Evolutionary conservation across 2,797 vertebrate species (phyloP).

Genomic region (Lacerta agilis): DNA sequence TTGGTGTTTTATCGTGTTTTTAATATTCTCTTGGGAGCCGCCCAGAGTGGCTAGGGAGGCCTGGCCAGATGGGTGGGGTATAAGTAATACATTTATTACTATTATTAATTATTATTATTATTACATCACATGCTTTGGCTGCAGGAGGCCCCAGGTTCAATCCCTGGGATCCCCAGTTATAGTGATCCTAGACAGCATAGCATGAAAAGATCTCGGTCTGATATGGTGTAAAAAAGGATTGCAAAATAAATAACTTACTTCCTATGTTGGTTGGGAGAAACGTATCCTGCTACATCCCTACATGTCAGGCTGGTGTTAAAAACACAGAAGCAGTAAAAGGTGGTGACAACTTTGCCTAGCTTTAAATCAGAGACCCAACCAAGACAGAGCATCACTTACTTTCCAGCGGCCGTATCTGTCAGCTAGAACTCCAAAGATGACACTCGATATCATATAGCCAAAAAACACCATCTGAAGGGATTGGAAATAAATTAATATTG

Average conservation of each 20-base stretch:
- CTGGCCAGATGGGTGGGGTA: too few species aligned
- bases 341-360: neutral
- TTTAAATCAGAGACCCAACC: neutral
- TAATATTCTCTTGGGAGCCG: too few species aligned
- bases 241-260: neutral
- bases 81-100: too few species aligned
- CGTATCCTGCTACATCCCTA: neutral
- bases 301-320: neutral
- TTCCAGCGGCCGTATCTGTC: constrained; percentile 94
- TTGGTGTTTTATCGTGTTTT: too few species aligned
- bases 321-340: neutral
- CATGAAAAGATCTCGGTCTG: neutral
- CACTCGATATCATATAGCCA: constrained; percentile 93
- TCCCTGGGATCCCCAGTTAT: neutral
- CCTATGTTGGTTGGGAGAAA: neutral
- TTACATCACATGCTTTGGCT: neutral
- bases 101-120: too few species aligned
- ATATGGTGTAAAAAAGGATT: neutral
- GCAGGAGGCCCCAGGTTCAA: neutral
- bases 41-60: too few species aligned
- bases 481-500: constrained; percentile 12
- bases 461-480: constrained; percentile 91
- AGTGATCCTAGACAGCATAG: neutral
- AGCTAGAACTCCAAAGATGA: constrained; percentile 85
- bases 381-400: constrained; percentile 75